Evolutionary conservation across 2,888 invertebrate genomes (phyloP).

Genomic region (Drosophila subquinaria): DNA sequence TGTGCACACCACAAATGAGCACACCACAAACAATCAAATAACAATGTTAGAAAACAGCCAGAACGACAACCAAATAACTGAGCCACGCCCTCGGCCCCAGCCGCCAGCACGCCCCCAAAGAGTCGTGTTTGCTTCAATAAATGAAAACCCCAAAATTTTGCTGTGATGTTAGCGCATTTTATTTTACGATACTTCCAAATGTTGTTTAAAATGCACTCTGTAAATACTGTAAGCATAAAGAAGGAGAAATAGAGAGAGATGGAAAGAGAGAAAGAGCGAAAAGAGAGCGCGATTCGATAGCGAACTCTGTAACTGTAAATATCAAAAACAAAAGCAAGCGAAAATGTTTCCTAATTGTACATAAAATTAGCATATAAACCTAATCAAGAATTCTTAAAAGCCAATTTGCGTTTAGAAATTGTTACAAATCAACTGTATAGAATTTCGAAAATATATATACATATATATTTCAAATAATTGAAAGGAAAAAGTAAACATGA

Average conservation of each 20-base stretch:
- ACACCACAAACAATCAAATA: neutral
- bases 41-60: conserved; percentile 12
- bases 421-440: conserved; percentile 42
- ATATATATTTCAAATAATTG: conserved; percentile 5
- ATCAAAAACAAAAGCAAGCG: conserved; percentile 59
- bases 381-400: conserved; percentile 52
- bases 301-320: conserved; percentile 49
- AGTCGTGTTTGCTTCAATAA: conserved; percentile 46
- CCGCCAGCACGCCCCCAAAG: conserved; percentile 39
- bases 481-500: conserved; percentile 5
- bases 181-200: conserved; percentile 79
- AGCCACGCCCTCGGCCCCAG: conserved; percentile 51
- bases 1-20: conserved; percentile 35
- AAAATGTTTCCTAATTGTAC: conserved; percentile 78
- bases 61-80: conserved; percentile 69
- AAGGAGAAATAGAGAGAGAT: conserved; percentile 4
- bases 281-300: conserved; percentile 23
- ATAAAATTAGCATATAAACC: conserved; percentile 63
- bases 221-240: conserved; percentile 74
- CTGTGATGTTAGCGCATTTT: conserved; percentile 86
- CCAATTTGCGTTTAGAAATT: conserved; percentile 62
- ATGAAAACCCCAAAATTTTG: conserved; percentile 81
- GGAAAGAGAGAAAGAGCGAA: conserved; percentile 12
- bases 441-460: conserved; percentile 10
- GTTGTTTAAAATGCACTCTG: conserved; percentile 79